Conservation (phyloP, 1,140 invertebrate species). For the Trachelipus rathkii region DNA sequence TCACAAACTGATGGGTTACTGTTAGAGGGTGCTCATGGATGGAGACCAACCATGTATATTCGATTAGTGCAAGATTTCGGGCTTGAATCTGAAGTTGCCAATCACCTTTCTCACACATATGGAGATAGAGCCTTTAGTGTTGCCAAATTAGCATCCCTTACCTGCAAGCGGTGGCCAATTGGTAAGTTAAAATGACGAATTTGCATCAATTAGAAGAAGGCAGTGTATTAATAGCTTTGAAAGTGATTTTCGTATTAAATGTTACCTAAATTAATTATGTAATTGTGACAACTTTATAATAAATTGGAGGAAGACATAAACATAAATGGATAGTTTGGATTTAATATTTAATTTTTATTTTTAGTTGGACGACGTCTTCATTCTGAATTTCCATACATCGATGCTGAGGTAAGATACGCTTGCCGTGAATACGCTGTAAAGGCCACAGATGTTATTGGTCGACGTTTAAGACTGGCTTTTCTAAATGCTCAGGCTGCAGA, state of each 20-base stretch:
- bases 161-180: constrained; percentile 71
- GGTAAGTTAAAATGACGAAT: constrained; percentile 25
- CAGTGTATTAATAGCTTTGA: too few species aligned
- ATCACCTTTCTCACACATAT: constrained; percentile 93
- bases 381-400: constrained; percentile 97
- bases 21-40: constrained; percentile 91
- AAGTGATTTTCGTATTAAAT: too few species aligned
- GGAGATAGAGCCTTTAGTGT: constrained; percentile 97
- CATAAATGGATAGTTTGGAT: too few species aligned
- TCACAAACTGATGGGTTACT: constrained; percentile 84
- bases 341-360: constrained; percentile 56
- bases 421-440: constrained; percentile 89
- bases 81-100: constrained; percentile 84
- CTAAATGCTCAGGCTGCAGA: constrained; percentile 68
- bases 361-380: constrained; percentile 88
- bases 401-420: constrained; percentile 92
- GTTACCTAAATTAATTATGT: too few species aligned
- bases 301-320: too few species aligned
- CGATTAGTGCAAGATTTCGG: constrained; percentile 86
- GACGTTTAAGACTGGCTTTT: constrained; percentile 89
- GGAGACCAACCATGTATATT: constrained; percentile 97
- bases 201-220: background rate
- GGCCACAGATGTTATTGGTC: constrained; percentile 92
- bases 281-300: too few species aligned
- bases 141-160: constrained; percentile 89